Conservation (phyloP, 1,140 invertebrate species). For the Tetraneura akinire region DNA sequence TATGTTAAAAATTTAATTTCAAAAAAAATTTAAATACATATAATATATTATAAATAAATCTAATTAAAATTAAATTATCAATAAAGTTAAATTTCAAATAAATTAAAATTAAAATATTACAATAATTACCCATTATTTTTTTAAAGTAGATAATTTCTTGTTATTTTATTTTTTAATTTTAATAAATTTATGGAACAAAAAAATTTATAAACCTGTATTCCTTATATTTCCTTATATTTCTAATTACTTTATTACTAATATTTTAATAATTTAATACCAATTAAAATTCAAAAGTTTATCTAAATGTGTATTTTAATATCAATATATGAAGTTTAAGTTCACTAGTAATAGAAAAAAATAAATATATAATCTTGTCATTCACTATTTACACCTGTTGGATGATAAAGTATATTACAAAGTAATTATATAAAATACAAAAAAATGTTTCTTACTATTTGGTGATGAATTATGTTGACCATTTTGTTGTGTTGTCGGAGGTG, state of each 20-base stretch:
- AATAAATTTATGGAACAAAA: neutral
- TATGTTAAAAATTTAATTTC: neutral
- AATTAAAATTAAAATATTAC: neutral
- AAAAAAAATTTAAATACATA: neutral
- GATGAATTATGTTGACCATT: conserved; percentile 14
- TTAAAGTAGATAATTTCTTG: neutral
- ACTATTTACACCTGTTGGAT: neutral
- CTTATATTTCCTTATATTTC: neutral
- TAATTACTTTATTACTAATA: neutral
- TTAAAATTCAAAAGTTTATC: neutral
- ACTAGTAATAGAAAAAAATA: neutral
- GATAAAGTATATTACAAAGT: neutral
- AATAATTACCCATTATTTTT: neutral
- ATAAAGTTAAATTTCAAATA: neutral
- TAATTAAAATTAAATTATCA: neutral
- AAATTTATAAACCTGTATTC: neutral
- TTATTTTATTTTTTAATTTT: conserved; percentile 8
- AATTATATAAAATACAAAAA: neutral
- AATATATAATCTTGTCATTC: neutral
- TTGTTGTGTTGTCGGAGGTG: conserved; percentile 8
- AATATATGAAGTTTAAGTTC: neutral
- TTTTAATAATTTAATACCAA: neutral
- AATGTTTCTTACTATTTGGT: conserved; percentile 13
- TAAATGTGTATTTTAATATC: neutral
- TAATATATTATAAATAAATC: too few species aligned